phyloP scores from a whole-genome alignment of 2,113 vertebrate species.

The Capra hircus region DNA sequence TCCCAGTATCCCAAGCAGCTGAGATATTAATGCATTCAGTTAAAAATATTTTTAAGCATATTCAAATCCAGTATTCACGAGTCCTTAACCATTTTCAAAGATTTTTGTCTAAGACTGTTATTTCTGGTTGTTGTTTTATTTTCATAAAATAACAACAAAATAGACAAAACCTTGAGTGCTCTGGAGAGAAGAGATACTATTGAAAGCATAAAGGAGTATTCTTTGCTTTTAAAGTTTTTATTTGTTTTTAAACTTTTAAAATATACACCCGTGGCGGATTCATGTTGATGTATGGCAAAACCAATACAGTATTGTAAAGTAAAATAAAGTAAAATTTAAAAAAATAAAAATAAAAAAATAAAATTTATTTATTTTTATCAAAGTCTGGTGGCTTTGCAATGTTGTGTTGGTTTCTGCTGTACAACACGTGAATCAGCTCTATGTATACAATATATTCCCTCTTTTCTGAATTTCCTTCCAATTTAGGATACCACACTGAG shows the following conservation, averaged over 20 bases:
- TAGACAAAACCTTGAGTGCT: background rate
- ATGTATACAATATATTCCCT: background rate
- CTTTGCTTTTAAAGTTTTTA: background rate
- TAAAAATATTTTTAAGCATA: background rate
- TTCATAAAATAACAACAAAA: background rate
- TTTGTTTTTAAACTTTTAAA: background rate
- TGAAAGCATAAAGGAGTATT: background rate
- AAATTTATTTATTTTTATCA: background rate
- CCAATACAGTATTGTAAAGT: no score
- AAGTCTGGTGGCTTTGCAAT: background rate
- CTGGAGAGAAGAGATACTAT: background rate
- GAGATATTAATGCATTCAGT: background rate
- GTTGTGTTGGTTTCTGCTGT: background rate
- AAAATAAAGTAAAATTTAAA: no score
- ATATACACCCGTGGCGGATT: no score
- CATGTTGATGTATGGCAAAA: no score
- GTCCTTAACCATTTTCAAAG: background rate
- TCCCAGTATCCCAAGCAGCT: background rate
- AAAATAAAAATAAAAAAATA: no score
- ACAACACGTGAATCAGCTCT: background rate
- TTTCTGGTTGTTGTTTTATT: background rate
- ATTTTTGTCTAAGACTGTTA: background rate
- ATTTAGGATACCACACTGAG: background rate
- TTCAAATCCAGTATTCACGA: background rate
- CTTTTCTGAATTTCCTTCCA: background rate